phyloP scores from a whole-genome alignment of 2,113 vertebrate genomes.

The Capreolus pygargus region DNA sequence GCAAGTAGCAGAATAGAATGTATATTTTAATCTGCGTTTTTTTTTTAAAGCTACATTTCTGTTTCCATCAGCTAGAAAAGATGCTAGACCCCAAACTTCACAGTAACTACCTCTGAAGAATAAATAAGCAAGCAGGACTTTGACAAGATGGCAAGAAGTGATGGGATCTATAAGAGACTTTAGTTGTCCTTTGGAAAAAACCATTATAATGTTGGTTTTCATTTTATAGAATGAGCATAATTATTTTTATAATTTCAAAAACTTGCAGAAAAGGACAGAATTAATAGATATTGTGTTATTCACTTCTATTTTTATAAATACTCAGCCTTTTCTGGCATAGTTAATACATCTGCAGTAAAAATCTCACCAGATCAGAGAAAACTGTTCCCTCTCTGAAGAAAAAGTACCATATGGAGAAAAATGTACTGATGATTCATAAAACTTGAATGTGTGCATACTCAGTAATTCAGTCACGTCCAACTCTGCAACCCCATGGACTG shows the following conservation, averaged over 20 bases:
- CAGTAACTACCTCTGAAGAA: background rate
- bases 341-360: background rate
- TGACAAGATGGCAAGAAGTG: background rate
- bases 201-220: background rate
- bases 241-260: constrained; percentile 8
- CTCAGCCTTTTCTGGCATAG: background rate
- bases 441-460: background rate
- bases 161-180: background rate
- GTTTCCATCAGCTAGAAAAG: background rate
- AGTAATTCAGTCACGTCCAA: background rate
- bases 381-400: background rate
- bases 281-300: background rate
- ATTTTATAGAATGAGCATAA: background rate
- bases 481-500: background rate
- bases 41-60: background rate
- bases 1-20: background rate
- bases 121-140: background rate
- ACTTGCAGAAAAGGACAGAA: background rate
- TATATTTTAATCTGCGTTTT: background rate
- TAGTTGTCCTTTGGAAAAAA: background rate
- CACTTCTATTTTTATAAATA: background rate
- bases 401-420: background rate
- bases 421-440: background rate
- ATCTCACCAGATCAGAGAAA: background rate
- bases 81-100: background rate